Evolutionary conservation across 2,888 invertebrate species (phyloP), one percentile per base, ranked within the genome.

Genomic region (Philaethria dido): DNA sequence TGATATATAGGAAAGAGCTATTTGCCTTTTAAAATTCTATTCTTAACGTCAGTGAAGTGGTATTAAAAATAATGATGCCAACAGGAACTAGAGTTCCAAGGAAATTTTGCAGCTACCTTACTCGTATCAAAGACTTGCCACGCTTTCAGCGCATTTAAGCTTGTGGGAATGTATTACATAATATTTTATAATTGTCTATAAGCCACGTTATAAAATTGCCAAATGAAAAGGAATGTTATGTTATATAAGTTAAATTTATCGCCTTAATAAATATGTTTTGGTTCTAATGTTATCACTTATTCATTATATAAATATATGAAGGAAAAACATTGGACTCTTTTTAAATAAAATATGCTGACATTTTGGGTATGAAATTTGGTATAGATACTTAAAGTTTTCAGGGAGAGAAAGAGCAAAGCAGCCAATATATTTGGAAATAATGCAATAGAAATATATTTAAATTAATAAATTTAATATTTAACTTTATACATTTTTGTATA

Each of bases 211-310:
- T 3, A 29, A 29, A 25, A 52, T 29, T 29, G 52, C 50, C 33
- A 3, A 39, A 3, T 18, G 29, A 25, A 62, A 1, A 18, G 6
- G 50, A 16, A 25, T n/a, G 16, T 50, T 20, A 11, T 25, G 16
- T 47, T 8, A 13, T 29, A 3, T 22, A 45, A 13, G 36, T 8
- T 42, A n/a, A 52, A 33, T 52, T 44, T 63, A 44, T 45, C 20
- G 36, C 22, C 47, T 47, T 52, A 52, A 45, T 20, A 47, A 36
- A 55, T 22, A 54, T 62, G n/a, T 62, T 29, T 13, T n/a, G 2
- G 22, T 22, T 52, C 6, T 44, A 52, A 29, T 50, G 42, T 25
- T 20, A 55, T 33, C 6, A 20, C 13, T 64, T 74, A 64, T 73
- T 75, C 18, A 9, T 16, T 9, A 18, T 18, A 44, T 44, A 9